These are phyloP conservation scores for Pseudomyrmex dendroicus DNA, from an alignment of 1,140 invertebrate species.

Conservation along the genomic window DNA sequence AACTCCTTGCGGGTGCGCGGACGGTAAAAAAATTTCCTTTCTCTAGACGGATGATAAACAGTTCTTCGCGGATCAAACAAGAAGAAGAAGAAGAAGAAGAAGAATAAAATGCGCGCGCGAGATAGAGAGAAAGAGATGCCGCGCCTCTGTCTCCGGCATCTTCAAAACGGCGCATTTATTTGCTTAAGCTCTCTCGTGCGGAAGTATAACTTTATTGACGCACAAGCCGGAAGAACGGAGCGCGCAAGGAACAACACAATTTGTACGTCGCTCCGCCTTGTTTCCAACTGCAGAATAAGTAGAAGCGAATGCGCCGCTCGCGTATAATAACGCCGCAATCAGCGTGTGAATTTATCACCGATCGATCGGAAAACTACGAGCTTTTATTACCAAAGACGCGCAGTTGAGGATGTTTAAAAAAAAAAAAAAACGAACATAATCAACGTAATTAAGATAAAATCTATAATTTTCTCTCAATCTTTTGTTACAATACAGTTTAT, in stretches of 20 bases:
- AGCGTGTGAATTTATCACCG: slow-evolving; percentile 11
- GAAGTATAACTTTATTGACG: slow-evolving; percentile 41
- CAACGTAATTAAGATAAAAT: not conserved
- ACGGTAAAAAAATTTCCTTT: slow-evolving; percentile 6
- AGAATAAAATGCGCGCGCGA: not conserved
- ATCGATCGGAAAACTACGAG: not conserved
- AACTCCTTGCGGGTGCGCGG: slow-evolving; percentile 59
- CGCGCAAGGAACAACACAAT: slow-evolving; percentile 27
- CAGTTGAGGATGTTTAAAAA: not conserved
- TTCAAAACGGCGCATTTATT: slow-evolving; percentile 42
- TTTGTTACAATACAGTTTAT: not conserved
- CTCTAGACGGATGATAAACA: not conserved
- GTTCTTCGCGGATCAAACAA: slow-evolving; percentile 20
- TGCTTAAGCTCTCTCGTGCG: slow-evolving; percentile 39
- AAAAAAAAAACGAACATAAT: not conserved
- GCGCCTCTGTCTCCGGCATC: slow-evolving; percentile 21
- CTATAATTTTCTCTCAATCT: not conserved
- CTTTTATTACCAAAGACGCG: not conserved
- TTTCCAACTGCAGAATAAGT: slow-evolving; percentile 11
- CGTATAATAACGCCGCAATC: slow-evolving; percentile 17
- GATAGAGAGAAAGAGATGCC: not conserved
- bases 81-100: slow-evolving; percentile 5
- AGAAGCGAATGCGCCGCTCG: slow-evolving; percentile 9
- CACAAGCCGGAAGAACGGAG: slow-evolving; percentile 14
- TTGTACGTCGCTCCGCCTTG: not conserved